Evolutionary conservation across 2,113 vertebrate genomes (phyloP), one percentile per base, ranked within the genome.

Genomic region (Limanda limanda): DNA sequence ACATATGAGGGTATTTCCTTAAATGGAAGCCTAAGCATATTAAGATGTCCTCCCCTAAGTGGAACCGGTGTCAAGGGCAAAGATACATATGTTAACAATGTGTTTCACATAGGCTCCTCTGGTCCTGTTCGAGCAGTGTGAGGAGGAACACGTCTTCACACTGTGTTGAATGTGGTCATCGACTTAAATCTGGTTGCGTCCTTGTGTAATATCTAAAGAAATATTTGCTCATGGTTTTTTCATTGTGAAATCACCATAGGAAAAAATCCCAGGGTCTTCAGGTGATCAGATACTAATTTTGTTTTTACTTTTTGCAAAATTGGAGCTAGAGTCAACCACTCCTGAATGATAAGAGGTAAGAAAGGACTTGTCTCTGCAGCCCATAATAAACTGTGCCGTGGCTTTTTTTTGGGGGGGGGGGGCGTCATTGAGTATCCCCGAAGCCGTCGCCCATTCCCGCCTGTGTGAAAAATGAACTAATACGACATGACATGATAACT

Each of bases 211-310:
- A 42, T 10, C 17, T 6, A 17, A 35, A 55, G 67, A 35, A 24
- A 56, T 6, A 67, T 31, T 55, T 15, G 90, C 89, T 82, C 92
- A 91, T 92, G 85, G 88, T 74, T 92, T 92, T 93, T 92, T 93
- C 92, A 93, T 86, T 83, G 91, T 94, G 93, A 93, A 95, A 96
- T 94, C 94, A 93, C 20, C 8, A 59, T 93, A 88, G 95, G 95
- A 95, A 92, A 94, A 21, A 13, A 27, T 15, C 57, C 18, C 18
- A 21, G 51, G 18, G 21, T 55, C 21, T 13, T 55, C 1, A 23
- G 9, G 11, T 42, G 40, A 42, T 13, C 2, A 37, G 35, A 37
- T 10, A 37, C 2, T 54, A 20, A n/a, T 54, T n/a, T 31, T 35
- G 10, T 20, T 58, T 59, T 18, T 13, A 20, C 17, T 37, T 35